These are phyloP conservation scores for Harpegnathos saltator DNA, from an alignment of 1,140 invertebrate genomes.

Conservation along the genomic window DNA sequence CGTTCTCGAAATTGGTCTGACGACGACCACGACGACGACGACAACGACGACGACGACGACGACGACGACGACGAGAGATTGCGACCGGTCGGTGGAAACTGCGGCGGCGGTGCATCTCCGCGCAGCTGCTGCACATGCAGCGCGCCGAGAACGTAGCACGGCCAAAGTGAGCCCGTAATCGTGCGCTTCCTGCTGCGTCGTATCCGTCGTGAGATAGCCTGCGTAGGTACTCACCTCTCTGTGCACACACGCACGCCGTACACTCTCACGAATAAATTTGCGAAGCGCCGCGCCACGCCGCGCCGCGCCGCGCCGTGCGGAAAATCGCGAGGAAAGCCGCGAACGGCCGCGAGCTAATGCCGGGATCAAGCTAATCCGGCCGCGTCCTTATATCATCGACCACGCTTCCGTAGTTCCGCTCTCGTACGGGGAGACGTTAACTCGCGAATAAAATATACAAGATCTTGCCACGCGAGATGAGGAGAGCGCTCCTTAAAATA, in stretches of 20 bases:
- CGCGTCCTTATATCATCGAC: background rate
- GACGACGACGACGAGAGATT: constrained; percentile 22
- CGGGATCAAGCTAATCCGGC: constrained; percentile 11
- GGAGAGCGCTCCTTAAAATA: too few relatives aligned
- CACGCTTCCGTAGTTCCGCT: background rate
- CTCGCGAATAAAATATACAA: too few relatives aligned
- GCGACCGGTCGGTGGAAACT: constrained; percentile 62
- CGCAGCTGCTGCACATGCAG: constrained; percentile 60
- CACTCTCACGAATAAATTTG: constrained; percentile 77
- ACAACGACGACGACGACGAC: too few relatives aligned
- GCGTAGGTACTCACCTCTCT: constrained; percentile 73
- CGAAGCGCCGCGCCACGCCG: constrained; percentile 49
- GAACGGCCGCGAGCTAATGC: background rate
- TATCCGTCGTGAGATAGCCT: constrained; percentile 77
- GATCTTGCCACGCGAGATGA: too few relatives aligned
- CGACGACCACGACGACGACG: too few relatives aligned
- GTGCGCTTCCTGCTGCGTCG: constrained; percentile 82
- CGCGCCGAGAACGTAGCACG: constrained; percentile 67
- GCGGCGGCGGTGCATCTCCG: constrained; percentile 45
- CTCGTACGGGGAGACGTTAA: background rate
- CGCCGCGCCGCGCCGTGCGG: constrained; percentile 38
- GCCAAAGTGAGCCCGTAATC: constrained; percentile 79
- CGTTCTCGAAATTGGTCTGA: constrained; percentile 64
- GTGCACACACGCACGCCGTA: constrained; percentile 63
- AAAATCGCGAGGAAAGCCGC: background rate